A percentile compares a stretch with the other conserved stretches of the same genome.
Conservation (phyloP, 2,888 invertebrate genomes). For the Didymodactylos carnosus region DNA sequence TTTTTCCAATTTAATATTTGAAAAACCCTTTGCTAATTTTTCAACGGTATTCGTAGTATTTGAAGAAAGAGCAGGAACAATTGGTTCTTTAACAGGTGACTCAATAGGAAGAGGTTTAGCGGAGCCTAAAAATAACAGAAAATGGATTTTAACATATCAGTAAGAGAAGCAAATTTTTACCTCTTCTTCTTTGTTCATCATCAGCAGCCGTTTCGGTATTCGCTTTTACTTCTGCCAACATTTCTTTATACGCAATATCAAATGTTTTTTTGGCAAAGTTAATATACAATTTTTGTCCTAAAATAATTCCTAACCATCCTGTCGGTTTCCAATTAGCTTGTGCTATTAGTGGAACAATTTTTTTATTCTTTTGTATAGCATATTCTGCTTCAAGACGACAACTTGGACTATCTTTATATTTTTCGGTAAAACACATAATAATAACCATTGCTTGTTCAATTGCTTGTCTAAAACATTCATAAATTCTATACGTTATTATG, state of each 20-base stretch:
- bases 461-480: too few relatives aligned
- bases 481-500: too few relatives aligned
- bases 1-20: not conserved
- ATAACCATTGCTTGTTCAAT: slow-evolving; percentile 27
- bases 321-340: slow-evolving; percentile 18
- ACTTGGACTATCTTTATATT: slow-evolving; percentile 29
- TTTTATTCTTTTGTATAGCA: slow-evolving; percentile 17
- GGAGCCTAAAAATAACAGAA: not conserved
- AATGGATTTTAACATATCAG: not conserved
- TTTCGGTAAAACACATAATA: slow-evolving; percentile 27
- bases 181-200: too few relatives aligned
- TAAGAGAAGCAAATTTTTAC: not conserved
- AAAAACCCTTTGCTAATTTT: not conserved
- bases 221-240: not conserved
- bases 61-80: not conserved
- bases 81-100: not conserved
- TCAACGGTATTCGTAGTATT: too few relatives aligned
- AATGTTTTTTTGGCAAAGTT: not conserved
- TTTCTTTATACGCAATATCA: not conserved
- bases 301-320: slow-evolving; percentile 20
- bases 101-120: not conserved
- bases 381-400: slow-evolving; percentile 25
- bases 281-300: slow-evolving; percentile 18
- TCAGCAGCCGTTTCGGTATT: too few relatives aligned
- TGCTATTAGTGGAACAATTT: slow-evolving; percentile 18